phyloP scores from a whole-genome alignment of 2,113 vertebrate genomes.

The Dasyprocta punctata region DNA sequence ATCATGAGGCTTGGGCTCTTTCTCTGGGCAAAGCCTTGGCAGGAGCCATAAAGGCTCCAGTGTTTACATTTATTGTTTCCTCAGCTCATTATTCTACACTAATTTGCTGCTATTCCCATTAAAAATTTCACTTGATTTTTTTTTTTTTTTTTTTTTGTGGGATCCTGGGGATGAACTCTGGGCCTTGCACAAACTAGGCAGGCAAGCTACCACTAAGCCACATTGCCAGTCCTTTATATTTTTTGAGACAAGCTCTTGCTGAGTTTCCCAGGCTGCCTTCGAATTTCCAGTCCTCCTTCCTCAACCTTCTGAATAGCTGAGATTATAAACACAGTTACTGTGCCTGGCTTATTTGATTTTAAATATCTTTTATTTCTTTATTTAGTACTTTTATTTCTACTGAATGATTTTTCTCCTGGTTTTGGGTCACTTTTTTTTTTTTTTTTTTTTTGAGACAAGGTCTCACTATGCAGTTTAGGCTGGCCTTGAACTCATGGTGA shows the following conservation, averaged over 20 bases:
- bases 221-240: neutral
- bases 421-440: neutral
- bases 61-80: neutral
- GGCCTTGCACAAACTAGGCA: neutral
- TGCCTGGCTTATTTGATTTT: neutral
- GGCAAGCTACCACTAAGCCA: neutral
- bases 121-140: neutral
- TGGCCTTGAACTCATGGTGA: neutral
- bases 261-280: neutral
- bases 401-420: neutral
- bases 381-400: neutral
- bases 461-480: neutral
- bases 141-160: neutral
- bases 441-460: neutral
- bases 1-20: neutral
- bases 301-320: neutral
- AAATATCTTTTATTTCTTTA: neutral
- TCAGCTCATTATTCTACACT: neutral
- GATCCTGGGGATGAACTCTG: neutral
- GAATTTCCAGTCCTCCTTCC: neutral
- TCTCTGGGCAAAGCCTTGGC: neutral
- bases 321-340: neutral
- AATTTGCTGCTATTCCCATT: neutral
- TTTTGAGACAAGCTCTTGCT: neutral
- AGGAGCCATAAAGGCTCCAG: neutral